A percentile compares a stretch with the other conserved stretches of the same genome.
phyloP scores from a whole-genome alignment of 2,888 invertebrate species.

The Limnephilus rhombicus region DNA sequence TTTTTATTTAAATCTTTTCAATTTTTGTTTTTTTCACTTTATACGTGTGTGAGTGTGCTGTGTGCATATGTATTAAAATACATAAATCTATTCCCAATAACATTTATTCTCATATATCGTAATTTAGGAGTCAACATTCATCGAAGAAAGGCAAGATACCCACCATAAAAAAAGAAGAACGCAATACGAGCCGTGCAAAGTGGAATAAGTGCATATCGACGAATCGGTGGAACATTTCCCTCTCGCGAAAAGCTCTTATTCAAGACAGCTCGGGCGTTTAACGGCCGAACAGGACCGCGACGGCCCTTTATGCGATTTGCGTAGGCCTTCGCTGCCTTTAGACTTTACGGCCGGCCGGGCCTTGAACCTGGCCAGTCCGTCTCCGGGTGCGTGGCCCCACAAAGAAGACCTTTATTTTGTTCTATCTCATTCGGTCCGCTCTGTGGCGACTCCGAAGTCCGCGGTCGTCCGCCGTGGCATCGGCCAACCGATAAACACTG shows the following conservation, averaged over 20 bases:
- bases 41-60: too few relatives aligned
- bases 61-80: too few relatives aligned
- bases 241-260: neutral
- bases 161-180: neutral
- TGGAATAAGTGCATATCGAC: neutral
- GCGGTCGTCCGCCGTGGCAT: neutral
- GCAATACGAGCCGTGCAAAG: too few relatives aligned
- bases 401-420: constrained; percentile 57
- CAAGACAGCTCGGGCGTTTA: constrained; percentile 16
- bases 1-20: too few relatives aligned
- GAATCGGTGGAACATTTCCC: neutral
- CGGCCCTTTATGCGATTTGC: constrained; percentile 50
- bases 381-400: constrained; percentile 49
- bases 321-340: constrained; percentile 16
- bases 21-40: too few relatives aligned
- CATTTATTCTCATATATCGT: too few relatives aligned
- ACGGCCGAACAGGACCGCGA: constrained; percentile 27
- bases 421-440: constrained; percentile 60
- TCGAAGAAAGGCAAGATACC: neutral
- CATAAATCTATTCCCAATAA: too few relatives aligned
- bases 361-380: constrained; percentile 54
- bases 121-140: neutral
- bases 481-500: neutral
- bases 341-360: constrained; percentile 48
- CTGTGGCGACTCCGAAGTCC: constrained; percentile 40